Evolutionary conservation across 2,888 invertebrate species (phyloP).

Genomic region (Phlogophora meticulosa): DNA sequence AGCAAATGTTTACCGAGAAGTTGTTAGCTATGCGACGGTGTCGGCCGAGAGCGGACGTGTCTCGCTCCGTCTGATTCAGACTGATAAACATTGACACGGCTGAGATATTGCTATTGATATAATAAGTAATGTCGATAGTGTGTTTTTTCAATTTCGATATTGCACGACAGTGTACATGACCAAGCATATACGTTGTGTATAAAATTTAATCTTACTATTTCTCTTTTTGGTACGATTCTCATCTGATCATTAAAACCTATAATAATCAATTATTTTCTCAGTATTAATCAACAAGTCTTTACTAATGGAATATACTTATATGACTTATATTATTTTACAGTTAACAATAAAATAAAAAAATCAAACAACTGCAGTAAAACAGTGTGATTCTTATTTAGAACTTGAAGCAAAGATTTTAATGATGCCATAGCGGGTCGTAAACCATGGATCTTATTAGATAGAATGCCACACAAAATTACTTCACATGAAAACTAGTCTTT

Average conservation of each 20-base stretch:
- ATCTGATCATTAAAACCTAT: constrained; percentile 16
- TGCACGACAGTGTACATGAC: constrained; percentile 9
- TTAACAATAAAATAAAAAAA: constrained; percentile 11
- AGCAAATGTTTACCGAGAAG: constrained; percentile 82
- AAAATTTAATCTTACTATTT: neutral
- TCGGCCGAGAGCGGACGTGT: constrained; percentile 66
- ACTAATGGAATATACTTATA: neutral
- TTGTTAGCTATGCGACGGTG: constrained; percentile 72
- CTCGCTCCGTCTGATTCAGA: constrained; percentile 54
- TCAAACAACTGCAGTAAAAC: neutral
- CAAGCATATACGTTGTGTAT: neutral
- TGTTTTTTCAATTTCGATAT: constrained; percentile 17
- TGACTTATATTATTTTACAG: neutral
- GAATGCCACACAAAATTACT: constrained; percentile 37
- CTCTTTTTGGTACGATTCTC: neutral
- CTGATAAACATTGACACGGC: constrained; percentile 50
- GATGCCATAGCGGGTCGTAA: constrained; percentile 35
- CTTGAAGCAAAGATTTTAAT: constrained; percentile 49
- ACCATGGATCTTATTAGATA: constrained; percentile 45
- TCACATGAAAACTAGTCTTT: constrained; percentile 68
- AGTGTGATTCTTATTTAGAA: constrained; percentile 19
- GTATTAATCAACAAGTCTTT: neutral
- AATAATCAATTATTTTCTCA: neutral
- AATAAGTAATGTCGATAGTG: constrained; percentile 4
- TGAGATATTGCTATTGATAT: constrained; percentile 34